Evolutionary conservation across 2,888 invertebrate genomes (phyloP).

Genomic region (Napeogenes sylphis): DNA sequence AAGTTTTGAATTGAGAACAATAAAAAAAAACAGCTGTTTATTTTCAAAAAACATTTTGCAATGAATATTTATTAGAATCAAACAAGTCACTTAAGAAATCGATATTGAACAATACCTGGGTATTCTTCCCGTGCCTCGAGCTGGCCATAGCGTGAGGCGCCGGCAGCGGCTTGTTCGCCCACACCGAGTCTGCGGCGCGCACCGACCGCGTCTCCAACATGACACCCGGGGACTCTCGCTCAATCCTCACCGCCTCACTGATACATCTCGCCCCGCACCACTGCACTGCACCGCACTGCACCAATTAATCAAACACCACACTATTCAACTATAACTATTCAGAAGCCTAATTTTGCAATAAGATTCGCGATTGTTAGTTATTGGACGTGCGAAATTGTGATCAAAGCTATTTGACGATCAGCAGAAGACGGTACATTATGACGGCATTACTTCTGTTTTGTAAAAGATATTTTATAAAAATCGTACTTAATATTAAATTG

Average conservation of each 20-base stretch:
- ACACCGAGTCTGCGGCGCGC: conserved; percentile 84
- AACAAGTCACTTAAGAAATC: conserved; percentile 8
- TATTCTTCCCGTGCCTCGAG: conserved; percentile 82
- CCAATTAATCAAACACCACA: conserved; percentile 36
- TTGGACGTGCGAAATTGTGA: conserved; percentile 60
- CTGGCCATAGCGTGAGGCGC: conserved; percentile 77
- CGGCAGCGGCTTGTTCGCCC: conserved; percentile 80
- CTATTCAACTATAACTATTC: conserved; percentile 29
- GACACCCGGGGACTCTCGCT: conserved; percentile 65
- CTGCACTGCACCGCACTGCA: conserved; percentile 55
- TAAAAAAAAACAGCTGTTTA: too few species aligned
- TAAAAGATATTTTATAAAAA: conserved; percentile 15
- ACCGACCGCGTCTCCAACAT: conserved; percentile 86
- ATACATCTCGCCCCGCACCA: conserved; percentile 53
- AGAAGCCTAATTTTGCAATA: conserved; percentile 33
- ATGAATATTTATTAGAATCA: too few species aligned
- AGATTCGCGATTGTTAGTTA: conserved; percentile 55
- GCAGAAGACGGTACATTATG: conserved; percentile 47
- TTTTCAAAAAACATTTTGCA: too few species aligned
- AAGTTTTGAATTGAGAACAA: too few species aligned
- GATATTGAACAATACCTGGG: conserved; percentile 67
- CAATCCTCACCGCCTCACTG: conserved; percentile 54
- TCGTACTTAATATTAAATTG: conserved; percentile 9
- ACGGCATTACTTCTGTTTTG: conserved; percentile 25
- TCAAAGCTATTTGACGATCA: conserved; percentile 54